A percentile compares a stretch with the other conserved stretches of the same genome.
Conservation (phyloP, 2,113 vertebrate species). For the Hylia prasina region DNA sequence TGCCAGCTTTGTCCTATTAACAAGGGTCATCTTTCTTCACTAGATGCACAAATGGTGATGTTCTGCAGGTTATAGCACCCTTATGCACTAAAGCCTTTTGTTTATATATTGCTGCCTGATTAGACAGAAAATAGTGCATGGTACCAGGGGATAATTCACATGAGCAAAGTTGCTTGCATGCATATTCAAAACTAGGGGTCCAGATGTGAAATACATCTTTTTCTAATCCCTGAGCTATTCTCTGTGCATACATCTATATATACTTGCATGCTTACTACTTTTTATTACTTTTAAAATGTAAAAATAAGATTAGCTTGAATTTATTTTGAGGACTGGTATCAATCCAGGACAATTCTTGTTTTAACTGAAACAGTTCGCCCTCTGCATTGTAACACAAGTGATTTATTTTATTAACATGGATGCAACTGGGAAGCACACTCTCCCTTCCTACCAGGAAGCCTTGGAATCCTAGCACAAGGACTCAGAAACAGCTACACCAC, state of each 20-base stretch:
- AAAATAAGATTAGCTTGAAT: conserved; percentile 36
- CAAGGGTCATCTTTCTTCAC: neutral
- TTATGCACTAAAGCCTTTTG: neutral
- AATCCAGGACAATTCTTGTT: neutral
- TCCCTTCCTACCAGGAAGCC: neutral
- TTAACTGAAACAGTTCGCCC: neutral
- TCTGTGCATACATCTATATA: neutral
- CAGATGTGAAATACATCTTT: neutral
- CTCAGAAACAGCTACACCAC: neutral
- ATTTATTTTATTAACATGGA: neutral
- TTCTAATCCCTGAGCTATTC: conserved; percentile 4
- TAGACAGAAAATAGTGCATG: conserved; percentile 2
- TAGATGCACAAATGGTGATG: neutral
- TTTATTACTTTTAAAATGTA: conserved; percentile 32
- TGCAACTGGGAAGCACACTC: neutral
- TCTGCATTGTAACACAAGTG: conserved; percentile 16
- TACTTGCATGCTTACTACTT: neutral
- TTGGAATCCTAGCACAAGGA: neutral
- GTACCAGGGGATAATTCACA: neutral
- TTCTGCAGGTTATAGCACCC: neutral
- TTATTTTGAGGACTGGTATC: conserved; percentile 10
- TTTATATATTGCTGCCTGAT: neutral
- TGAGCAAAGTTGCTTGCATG: neutral
- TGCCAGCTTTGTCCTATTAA: conserved; percentile 30
- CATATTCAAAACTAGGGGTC: neutral